Conservation (phyloP, 2,888 invertebrate species). For the Tineola bisselliella region DNA sequence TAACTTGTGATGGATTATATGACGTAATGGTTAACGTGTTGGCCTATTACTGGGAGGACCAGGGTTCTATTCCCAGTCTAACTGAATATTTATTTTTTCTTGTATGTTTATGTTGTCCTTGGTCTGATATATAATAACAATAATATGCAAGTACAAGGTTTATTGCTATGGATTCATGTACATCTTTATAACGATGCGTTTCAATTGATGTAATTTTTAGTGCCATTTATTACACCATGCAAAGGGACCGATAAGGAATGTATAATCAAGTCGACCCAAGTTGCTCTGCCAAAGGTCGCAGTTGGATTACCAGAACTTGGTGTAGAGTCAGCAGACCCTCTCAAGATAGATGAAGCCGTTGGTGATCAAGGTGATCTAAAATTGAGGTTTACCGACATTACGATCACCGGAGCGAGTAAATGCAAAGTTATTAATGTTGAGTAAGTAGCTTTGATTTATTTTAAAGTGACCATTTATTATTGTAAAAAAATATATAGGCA, state of each 20-base stretch:
- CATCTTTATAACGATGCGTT: too few relatives aligned
- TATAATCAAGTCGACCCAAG: slow-evolving; percentile 1
- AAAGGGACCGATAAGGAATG: slow-evolving; percentile 1
- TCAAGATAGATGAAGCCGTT: background rate
- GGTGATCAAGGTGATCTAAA: slow-evolving; percentile 2
- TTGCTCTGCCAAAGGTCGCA: background rate
- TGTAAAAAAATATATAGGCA: too few relatives aligned
- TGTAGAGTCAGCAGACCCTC: slow-evolving; percentile 1
- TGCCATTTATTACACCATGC: slow-evolving; percentile 6
- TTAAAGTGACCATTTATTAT: too few relatives aligned
- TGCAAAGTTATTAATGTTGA: background rate
- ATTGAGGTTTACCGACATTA: background rate
- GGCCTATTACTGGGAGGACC: too few relatives aligned
- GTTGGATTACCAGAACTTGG: background rate
- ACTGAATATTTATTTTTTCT: too few relatives aligned
- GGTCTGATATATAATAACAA: too few relatives aligned
- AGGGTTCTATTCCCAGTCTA: too few relatives aligned
- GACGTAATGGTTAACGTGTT: too few relatives aligned
- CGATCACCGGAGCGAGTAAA: slow-evolving; percentile 4
- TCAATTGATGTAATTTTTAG: background rate
- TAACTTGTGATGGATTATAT: too few relatives aligned
- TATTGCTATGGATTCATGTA: too few relatives aligned
- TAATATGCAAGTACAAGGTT: too few relatives aligned
- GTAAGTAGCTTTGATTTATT: background rate
- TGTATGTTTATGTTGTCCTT: too few relatives aligned